phyloP scores from a whole-genome alignment of 1,140 invertebrate species.

The Drosophila paulistorum region DNA sequence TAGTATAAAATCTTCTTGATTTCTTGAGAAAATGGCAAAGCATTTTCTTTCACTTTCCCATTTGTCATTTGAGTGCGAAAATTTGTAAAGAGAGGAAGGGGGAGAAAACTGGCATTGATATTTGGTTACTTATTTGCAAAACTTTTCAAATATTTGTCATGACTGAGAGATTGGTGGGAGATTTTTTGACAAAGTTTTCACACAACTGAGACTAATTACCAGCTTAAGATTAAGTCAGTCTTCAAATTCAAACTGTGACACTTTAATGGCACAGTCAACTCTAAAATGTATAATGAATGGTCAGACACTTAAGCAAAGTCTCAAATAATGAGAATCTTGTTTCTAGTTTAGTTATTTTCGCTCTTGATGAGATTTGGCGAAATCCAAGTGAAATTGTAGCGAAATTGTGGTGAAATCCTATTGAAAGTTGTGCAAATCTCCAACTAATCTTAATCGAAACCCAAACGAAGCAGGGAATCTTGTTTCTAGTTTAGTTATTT shows the following conservation, averaged over 20 bases:
- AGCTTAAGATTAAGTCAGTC: slow-evolving; percentile 1
- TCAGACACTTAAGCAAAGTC: neutral
- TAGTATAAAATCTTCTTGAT: slow-evolving; percentile 29
- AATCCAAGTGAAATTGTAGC: too few relatives aligned
- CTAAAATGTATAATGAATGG: neutral
- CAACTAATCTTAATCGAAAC: too few relatives aligned
- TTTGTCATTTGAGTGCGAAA: slow-evolving; percentile 77
- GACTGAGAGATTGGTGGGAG: neutral
- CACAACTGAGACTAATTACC: slow-evolving; percentile 8
- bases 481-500: too few relatives aligned
- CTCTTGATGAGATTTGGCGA: too few relatives aligned
- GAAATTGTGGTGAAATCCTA: too few relatives aligned
- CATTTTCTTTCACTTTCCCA: slow-evolving; percentile 60
- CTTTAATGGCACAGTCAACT: neutral
- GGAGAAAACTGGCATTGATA: neutral
- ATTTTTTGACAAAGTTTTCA: neutral
- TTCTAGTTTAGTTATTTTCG: too few relatives aligned
- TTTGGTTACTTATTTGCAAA: slow-evolving; percentile 58
- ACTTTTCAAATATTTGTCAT: slow-evolving; percentile 27
- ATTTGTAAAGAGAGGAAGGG: neutral
- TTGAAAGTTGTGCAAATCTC: too few relatives aligned
- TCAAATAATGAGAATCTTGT: too few relatives aligned
- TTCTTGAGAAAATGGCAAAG: slow-evolving; percentile 55
- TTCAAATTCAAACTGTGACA: slow-evolving; percentile 2
- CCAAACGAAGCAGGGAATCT: too few relatives aligned